phyloP scores from a whole-genome alignment of 1,140 invertebrate species.

The Plodia interpunctella region DNA sequence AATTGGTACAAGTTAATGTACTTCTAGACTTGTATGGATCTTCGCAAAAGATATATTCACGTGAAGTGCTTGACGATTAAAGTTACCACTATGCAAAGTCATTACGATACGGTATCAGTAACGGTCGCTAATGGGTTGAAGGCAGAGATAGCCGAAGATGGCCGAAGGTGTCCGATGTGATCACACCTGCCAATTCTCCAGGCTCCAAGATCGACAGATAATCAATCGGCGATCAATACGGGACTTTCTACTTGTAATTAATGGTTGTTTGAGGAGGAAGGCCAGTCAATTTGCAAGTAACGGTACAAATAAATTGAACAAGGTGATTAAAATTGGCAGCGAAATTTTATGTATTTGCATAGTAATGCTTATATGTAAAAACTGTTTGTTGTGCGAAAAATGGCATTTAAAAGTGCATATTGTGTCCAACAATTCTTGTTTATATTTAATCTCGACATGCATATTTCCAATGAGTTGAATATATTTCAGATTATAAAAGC shows the following conservation, averaged over 20 bases:
- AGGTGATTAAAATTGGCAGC: neutral
- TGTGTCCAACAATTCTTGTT: no score
- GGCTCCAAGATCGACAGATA: neutral
- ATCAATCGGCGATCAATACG: neutral
- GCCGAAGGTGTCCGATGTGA: neutral
- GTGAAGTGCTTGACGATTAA: neutral
- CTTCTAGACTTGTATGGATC: neutral
- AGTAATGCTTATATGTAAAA: no score
- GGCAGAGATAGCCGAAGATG: neutral
- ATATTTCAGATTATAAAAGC: no score
- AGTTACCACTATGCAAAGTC: conserved; percentile 4
- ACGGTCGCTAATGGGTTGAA: neutral
- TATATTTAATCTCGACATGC: no score
- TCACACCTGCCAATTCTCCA: neutral
- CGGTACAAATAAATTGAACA: neutral
- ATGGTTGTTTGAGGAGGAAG: neutral
- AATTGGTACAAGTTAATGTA: neutral
- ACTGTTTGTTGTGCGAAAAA: no score
- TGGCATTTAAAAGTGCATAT: no score
- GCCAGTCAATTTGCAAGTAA: neutral
- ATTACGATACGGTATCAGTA: conserved; percentile 3
- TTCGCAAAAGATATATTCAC: neutral
- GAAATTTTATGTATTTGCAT: no score
- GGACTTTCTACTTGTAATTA: neutral
- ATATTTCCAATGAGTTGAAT: no score